phyloP scores from a whole-genome alignment of 2,888 invertebrate species.

The Hermaeophaga mercurialis region DNA sequence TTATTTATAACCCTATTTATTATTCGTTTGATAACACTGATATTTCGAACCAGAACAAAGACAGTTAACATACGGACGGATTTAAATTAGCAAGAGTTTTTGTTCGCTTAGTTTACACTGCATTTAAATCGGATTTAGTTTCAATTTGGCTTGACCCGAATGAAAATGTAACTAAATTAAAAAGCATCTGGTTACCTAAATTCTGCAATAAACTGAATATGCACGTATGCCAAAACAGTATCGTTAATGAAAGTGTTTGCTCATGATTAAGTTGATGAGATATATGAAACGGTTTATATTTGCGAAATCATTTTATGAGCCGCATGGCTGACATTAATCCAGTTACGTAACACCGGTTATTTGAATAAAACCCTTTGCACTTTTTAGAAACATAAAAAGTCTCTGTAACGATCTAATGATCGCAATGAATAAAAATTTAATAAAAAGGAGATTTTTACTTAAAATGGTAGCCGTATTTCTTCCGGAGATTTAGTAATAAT shows the following conservation, averaged over 20 bases:
- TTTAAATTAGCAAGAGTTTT: conserved; percentile 7
- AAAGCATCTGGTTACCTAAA: conserved; percentile 26
- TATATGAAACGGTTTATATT: conserved; percentile 31
- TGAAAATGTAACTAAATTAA: conserved; percentile 33
- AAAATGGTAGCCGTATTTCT: too few species aligned
- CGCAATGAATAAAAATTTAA: too few species aligned
- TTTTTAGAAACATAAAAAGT: too few species aligned
- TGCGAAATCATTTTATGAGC: conserved; percentile 24
- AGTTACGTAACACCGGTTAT: conserved; percentile 13
- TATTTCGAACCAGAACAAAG: conserved; percentile 13
- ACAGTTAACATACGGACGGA: not conserved
- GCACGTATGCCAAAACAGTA: conserved; percentile 18
- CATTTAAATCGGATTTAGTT: conserved; percentile 24
- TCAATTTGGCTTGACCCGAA: conserved; percentile 26
- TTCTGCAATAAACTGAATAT: conserved; percentile 17
- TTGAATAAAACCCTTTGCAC: conserved; percentile 18
- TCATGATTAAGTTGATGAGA: conserved; percentile 30
- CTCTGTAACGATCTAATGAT: too few species aligned
- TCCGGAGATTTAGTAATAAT: too few species aligned
- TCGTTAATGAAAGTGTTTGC: conserved; percentile 26
- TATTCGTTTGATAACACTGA: too few species aligned
- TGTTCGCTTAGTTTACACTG: conserved; percentile 7
- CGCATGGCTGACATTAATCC: conserved; percentile 21
- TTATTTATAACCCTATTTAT: too few species aligned
- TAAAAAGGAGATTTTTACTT: too few species aligned